Percentiles rank a stretch among this genome's conserved stretches.
These are phyloP conservation scores for Ammospiza nelsoni DNA, from an alignment of 2,113 vertebrate genomes.

Conservation along the genomic window DNA sequence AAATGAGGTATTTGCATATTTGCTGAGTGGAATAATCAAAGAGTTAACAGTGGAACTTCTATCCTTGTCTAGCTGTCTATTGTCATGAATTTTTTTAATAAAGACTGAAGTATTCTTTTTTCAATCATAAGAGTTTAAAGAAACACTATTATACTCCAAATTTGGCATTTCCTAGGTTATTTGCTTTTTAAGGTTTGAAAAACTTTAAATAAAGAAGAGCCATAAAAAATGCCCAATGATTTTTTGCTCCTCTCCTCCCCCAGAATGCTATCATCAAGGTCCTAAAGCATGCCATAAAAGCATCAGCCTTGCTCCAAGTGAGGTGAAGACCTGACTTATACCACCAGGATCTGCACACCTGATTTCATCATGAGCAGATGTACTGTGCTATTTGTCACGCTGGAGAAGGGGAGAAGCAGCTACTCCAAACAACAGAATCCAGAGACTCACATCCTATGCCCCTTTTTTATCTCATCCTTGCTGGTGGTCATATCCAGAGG, in stretches of 20 bases:
- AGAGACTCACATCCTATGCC: neutral
- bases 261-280: neutral
- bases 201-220: neutral
- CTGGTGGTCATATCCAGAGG: neutral
- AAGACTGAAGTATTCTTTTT: neutral
- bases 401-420: neutral
- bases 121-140: neutral
- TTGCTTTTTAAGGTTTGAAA: neutral
- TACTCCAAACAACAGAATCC: neutral
- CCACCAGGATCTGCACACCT: neutral
- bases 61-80: neutral
- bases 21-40: neutral
- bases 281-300: neutral
- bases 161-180: neutral
- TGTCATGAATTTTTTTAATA: neutral
- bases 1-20: neutral
- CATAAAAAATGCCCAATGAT: rapidly evolving
- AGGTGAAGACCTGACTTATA: neutral
- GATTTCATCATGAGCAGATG: rapidly evolving
- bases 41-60: neutral
- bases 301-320: neutral
- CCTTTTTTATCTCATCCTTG: neutral
- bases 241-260: neutral
- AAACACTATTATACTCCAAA: neutral
- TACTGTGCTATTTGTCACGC: neutral